phyloP scores from a whole-genome alignment of 2,113 vertebrate species.

The Perca schrenkii region DNA sequence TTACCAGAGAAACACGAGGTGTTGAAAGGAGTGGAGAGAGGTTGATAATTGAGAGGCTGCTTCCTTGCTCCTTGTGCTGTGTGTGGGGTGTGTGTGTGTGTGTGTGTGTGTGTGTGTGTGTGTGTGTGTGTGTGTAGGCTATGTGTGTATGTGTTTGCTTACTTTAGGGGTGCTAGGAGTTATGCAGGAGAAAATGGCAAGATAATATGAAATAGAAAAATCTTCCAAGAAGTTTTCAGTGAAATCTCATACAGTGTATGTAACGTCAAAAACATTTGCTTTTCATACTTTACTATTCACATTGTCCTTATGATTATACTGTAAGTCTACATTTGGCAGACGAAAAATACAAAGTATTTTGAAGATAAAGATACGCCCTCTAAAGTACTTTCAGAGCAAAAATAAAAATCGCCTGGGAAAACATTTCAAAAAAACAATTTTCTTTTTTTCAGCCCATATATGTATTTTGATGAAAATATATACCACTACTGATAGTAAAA shows the following conservation, averaged over 20 bases:
- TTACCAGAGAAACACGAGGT: slow-evolving; percentile 93
- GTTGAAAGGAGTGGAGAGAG: slow-evolving; percentile 93
- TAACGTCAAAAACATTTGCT: neutral
- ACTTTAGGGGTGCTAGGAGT: slow-evolving; percentile 3
- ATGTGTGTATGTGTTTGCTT: neutral
- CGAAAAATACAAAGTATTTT: neutral
- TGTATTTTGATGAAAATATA: slow-evolving; percentile 37
- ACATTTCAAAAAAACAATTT: slow-evolving; percentile 24
- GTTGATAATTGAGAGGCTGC: slow-evolving; percentile 90
- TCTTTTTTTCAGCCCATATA: slow-evolving; percentile 15
- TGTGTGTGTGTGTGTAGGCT: slow-evolving; percentile 13
- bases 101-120: slow-evolving; percentile 56
- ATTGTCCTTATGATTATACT: neutral
- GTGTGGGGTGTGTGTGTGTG: slow-evolving; percentile 63
- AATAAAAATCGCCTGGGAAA: neutral
- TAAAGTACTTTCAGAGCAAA: neutral
- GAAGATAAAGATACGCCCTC: slow-evolving; percentile 7
- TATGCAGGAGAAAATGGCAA: neutral
- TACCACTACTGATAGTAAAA: slow-evolving; percentile 47
- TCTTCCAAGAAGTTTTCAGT: neutral
- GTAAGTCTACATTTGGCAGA: neutral
- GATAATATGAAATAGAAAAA: neutral
- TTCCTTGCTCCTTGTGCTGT: slow-evolving; percentile 81
- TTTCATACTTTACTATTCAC: neutral
- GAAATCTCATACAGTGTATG: neutral